phyloP scores from a whole-genome alignment of 2,888 invertebrate species.

The Vannuccia rotundouncinata region DNA sequence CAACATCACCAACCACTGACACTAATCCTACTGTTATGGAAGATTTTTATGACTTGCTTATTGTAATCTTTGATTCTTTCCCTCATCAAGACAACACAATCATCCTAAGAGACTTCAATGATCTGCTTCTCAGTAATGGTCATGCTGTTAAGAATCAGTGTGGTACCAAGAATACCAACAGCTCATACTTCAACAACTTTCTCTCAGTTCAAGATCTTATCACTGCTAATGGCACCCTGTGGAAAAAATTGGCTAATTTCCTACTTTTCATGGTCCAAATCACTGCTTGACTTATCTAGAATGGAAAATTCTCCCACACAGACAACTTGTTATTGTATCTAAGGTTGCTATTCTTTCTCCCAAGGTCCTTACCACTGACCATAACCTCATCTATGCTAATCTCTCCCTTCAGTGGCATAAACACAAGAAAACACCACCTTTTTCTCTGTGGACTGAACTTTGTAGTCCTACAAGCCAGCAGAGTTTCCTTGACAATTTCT shows the following conservation, averaged over 20 bases:
- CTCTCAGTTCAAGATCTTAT: constrained; percentile 16
- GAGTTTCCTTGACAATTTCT: constrained; percentile 24
- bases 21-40: constrained; percentile 28
- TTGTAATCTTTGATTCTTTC: neutral
- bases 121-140: constrained; percentile 22
- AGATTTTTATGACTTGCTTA: constrained; percentile 24
- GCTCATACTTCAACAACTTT: neutral
- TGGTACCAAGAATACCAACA: constrained; percentile 25
- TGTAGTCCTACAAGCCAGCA: neutral
- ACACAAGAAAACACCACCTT: neutral
- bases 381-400: constrained; percentile 22
- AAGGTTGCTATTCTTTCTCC: constrained; percentile 29
- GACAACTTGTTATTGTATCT: neutral
- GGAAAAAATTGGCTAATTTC: constrained; percentile 20
- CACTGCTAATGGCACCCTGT: constrained; percentile 14
- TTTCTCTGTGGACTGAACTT: constrained; percentile 25
- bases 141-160: constrained; percentile 31
- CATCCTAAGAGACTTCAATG: constrained; percentile 31
- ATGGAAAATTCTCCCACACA: constrained; percentile 16
- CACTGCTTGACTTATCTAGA: constrained; percentile 6
- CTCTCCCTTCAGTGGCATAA: neutral
- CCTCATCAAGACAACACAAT: constrained; percentile 31
- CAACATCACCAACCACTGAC: constrained; percentile 15
- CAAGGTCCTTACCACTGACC: neutral
- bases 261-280: constrained; percentile 33